Percentiles rank a stretch among this genome's conserved stretches.
Conservation (phyloP, 2,888 invertebrate species). For the Drosophila buzzatii region DNA sequence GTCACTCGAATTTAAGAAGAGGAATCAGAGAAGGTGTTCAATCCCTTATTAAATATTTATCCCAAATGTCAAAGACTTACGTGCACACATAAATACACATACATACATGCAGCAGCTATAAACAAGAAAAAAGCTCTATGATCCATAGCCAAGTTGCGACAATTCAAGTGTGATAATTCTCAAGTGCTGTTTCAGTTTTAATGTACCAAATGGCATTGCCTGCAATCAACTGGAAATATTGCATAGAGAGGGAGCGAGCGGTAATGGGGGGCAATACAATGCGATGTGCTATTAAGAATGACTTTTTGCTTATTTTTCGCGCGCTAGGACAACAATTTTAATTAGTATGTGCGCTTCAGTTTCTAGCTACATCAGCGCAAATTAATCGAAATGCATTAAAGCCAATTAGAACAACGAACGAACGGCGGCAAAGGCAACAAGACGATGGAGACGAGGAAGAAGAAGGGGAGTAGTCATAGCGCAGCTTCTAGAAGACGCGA, state of each 20-base stretch:
- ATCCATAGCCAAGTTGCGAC: conserved; percentile 47
- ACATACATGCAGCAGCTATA: neutral
- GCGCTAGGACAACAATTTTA: conserved; percentile 66
- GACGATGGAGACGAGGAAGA: neutral
- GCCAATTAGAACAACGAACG: conserved; percentile 65
- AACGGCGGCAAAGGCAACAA: conserved; percentile 7
- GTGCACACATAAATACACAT: neutral
- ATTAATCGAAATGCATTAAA: conserved; percentile 78
- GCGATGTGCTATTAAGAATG: conserved; percentile 9
- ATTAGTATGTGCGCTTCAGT: conserved; percentile 65
- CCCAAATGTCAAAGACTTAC: neutral
- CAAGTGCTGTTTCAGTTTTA: conserved; percentile 44
- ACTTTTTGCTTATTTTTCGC: conserved; percentile 21
- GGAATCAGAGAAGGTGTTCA: neutral
- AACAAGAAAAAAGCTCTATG: conserved; percentile 34
- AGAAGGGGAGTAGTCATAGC: neutral
- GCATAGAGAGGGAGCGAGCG: neutral
- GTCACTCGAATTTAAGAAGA: neutral
- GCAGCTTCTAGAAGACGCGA: conserved; percentile 18
- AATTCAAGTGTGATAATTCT: conserved; percentile 46
- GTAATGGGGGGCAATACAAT: conserved; percentile 4
- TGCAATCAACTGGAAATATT: conserved; percentile 63
- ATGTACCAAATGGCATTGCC: conserved; percentile 55
- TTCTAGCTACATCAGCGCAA: conserved; percentile 68
- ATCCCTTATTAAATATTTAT: neutral